These are phyloP conservation scores for Pantherophis guttatus DNA, from an alignment of 2,113 vertebrate species.

Conservation along the genomic window DNA sequence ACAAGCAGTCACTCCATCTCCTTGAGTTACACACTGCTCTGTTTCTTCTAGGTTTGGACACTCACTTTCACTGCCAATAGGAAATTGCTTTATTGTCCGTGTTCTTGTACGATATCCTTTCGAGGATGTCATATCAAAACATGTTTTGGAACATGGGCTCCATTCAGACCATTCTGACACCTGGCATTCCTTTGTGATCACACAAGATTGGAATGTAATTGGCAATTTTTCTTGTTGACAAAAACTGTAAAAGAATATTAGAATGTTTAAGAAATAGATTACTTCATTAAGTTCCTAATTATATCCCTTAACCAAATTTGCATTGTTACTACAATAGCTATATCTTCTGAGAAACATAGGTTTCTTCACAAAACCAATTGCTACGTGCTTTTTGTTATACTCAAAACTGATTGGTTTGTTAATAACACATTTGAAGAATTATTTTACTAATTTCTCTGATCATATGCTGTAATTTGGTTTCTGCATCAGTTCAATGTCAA, in stretches of 20 bases:
- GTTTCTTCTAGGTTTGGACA: constrained; percentile 82
- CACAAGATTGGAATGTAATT: constrained; percentile 88
- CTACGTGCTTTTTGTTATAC: neutral
- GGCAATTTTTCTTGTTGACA: constrained; percentile 85
- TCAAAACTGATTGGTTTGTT: neutral
- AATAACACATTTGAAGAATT: neutral
- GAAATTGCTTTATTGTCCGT: constrained; percentile 80
- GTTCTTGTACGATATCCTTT: constrained; percentile 75
- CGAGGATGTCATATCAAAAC: constrained; percentile 72
- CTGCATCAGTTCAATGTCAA: neutral
- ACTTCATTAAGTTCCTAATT: neutral
- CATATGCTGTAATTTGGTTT: neutral
- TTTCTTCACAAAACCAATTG: neutral
- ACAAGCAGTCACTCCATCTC: constrained; percentile 77
- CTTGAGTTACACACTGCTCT: constrained; percentile 77
- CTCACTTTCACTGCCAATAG: constrained; percentile 75
- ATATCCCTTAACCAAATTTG: neutral
- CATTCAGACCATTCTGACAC: constrained; percentile 87
- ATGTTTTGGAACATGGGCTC: constrained; percentile 86
- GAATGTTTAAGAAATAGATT: constrained; percentile 24
- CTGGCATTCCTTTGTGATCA: constrained; percentile 86
- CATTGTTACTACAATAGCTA: constrained; percentile 17
- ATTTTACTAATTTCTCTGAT: neutral
- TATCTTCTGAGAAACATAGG: constrained; percentile 20
- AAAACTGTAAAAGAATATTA: constrained; percentile 71